Conservation (phyloP, 2,113 vertebrate species). For the Lepidothrix coronata region DNA sequence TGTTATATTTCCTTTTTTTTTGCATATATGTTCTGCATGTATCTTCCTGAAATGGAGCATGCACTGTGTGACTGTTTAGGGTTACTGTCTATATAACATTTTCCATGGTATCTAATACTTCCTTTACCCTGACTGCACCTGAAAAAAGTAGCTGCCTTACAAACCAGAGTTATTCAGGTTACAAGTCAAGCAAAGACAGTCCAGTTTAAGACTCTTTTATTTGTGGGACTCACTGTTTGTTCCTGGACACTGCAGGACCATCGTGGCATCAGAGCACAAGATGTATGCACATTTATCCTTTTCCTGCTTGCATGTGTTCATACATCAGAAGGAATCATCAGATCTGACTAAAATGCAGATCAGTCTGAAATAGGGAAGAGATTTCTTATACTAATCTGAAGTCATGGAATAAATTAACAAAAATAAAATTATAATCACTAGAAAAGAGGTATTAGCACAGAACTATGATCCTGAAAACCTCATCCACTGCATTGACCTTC, state of each 20-base stretch:
- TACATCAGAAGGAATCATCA: background rate
- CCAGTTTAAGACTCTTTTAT: background rate
- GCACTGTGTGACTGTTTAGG: background rate
- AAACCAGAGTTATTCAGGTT: background rate
- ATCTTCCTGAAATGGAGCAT: background rate
- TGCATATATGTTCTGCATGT: background rate
- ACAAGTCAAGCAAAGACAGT: background rate
- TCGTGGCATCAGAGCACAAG: background rate
- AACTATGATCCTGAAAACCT: background rate
- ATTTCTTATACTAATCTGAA: background rate
- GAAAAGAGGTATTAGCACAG: background rate
- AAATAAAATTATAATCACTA: background rate
- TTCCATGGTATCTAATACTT: background rate
- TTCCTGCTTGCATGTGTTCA: background rate
- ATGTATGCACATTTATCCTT: background rate
- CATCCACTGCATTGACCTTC: background rate
- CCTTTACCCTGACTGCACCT: background rate
- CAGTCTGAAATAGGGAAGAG: background rate
- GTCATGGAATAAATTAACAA: background rate
- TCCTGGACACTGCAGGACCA: background rate
- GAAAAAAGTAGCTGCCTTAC: background rate
- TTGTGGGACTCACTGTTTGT: background rate
- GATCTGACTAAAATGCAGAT: background rate
- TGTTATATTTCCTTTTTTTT: background rate
- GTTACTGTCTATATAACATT: background rate